These are phyloP conservation scores for Calliphora vomitoria DNA, from an alignment of 2,888 invertebrate genomes.

Conservation along the genomic window DNA sequence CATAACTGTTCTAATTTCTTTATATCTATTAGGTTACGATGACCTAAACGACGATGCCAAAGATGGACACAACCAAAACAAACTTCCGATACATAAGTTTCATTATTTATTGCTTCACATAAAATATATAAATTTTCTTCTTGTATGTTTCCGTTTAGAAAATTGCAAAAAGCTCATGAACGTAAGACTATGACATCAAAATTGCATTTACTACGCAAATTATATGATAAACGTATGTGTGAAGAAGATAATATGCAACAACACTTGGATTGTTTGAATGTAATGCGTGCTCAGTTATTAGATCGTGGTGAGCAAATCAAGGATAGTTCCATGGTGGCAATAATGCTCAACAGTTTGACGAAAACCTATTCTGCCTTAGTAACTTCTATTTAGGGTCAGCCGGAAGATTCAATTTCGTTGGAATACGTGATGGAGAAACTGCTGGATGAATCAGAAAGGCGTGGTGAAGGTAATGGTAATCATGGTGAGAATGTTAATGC, in stretches of 20 bases:
- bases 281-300: too few species aligned
- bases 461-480: background rate
- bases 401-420: conserved; percentile 30
- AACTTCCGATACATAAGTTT: too few species aligned
- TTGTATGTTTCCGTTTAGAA: too few species aligned
- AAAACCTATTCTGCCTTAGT: conserved; percentile 3
- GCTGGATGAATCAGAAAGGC: conserved; percentile 26
- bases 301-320: too few species aligned
- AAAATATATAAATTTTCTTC: too few species aligned
- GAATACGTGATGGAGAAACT: conserved; percentile 8
- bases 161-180: background rate
- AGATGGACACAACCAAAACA: too few species aligned
- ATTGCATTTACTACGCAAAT: background rate
- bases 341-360: conserved; percentile 1
- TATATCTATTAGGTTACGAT: too few species aligned
- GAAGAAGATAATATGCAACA: background rate
- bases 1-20: too few species aligned
- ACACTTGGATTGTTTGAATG: background rate
- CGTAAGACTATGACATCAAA: conserved; percentile 10
- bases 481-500: background rate
- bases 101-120: too few species aligned
- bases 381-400: conserved; percentile 27
- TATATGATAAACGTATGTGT: background rate
- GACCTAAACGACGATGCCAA: too few species aligned
- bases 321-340: too few species aligned